phyloP scores from a whole-genome alignment of 2,888 invertebrate genomes.

The Xiphydria camelus region DNA sequence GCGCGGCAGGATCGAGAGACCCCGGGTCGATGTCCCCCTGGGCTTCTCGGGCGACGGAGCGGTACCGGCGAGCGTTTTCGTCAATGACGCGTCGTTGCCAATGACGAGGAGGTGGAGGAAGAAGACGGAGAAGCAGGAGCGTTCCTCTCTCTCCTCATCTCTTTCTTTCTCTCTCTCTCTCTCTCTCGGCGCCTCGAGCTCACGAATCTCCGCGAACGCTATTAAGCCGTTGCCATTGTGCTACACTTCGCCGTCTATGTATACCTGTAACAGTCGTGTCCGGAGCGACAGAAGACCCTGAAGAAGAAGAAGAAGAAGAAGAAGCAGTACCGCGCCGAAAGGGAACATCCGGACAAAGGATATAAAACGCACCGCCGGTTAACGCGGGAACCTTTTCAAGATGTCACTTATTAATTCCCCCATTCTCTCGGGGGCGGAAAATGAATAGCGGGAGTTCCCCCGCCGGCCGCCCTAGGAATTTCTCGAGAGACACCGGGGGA shows the following conservation, averaged over 20 bases:
- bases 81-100: constrained; percentile 18
- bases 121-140: neutral
- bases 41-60: constrained; percentile 11
- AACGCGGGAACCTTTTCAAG: constrained; percentile 49
- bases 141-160: no score
- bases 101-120: constrained; percentile 3
- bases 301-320: constrained; percentile 4
- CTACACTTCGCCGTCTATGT: constrained; percentile 23
- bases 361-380: no score
- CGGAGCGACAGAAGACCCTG: neutral
- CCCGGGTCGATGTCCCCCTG: no score
- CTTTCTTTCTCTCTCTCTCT: no score
- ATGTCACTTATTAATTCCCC: constrained; percentile 58
- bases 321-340: neutral
- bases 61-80: constrained; percentile 9
- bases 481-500: constrained; percentile 31
- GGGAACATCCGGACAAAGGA: no score
- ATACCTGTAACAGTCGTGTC: neutral
- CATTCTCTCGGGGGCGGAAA: constrained; percentile 42
- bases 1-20: no score
- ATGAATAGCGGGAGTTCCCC: constrained; percentile 44
- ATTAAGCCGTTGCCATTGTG: constrained; percentile 29
- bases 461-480: constrained; percentile 10
- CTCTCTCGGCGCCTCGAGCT: no score
- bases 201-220: constrained; percentile 11